These are phyloP conservation scores for Melitaea cinxia DNA, from an alignment of 1,140 invertebrate species.

Conservation along the genomic window DNA sequence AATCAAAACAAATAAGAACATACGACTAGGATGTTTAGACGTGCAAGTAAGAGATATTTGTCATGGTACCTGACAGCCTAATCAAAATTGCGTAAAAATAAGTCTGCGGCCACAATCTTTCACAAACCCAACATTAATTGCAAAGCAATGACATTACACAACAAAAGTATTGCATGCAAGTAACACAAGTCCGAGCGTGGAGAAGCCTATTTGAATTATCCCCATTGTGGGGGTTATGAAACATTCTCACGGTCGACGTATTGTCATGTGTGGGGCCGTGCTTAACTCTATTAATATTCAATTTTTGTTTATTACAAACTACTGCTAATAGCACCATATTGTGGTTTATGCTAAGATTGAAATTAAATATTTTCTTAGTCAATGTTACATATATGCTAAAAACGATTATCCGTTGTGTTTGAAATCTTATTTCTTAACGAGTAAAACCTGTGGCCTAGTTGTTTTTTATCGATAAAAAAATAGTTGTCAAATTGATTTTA, in stretches of 20 bases:
- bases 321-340: conserved; percentile 36
- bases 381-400: too few relatives aligned
- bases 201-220: conserved; percentile 63
- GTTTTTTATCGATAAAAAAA: background rate
- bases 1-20: background rate
- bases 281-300: conserved; percentile 52
- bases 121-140: conserved; percentile 42
- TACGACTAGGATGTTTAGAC: background rate
- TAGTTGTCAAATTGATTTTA: background rate
- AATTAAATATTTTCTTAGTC: conserved; percentile 10
- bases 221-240: conserved; percentile 64
- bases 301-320: conserved; percentile 43
- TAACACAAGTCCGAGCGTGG: conserved; percentile 58
- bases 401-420: conserved; percentile 3
- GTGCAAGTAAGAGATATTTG: background rate
- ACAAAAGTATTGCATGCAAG: conserved; percentile 57
- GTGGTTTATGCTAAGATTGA: conserved; percentile 21
- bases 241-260: conserved; percentile 68
- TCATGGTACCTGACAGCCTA: background rate
- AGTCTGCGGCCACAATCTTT: conserved; percentile 6
- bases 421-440: background rate
- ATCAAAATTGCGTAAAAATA: background rate
- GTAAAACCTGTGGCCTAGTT: background rate
- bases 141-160: conserved; percentile 48
- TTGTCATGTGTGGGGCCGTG: conserved; percentile 55